A percentile compares a stretch with the other conserved stretches of the same genome.
Conservation (phyloP, 2,797 vertebrate species). For the Thaleichthys pacificus region DNA sequence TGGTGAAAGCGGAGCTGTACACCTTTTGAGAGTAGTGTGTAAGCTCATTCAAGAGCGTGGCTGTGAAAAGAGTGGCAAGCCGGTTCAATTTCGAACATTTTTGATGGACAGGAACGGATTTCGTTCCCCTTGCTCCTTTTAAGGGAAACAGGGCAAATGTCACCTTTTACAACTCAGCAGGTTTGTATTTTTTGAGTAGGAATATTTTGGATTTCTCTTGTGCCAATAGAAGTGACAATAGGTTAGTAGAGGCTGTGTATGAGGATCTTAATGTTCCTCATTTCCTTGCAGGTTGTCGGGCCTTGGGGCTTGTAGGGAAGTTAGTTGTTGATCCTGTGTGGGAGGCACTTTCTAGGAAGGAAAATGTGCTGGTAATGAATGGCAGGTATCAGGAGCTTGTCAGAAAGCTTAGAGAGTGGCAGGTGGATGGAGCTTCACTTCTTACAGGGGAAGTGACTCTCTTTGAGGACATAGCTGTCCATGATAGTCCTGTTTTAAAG, state of each 20-base stretch:
- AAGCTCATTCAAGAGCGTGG: not conserved
- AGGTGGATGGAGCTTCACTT: no score
- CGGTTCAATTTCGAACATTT: constrained; percentile 1
- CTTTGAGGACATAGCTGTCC: constrained; percentile 1
- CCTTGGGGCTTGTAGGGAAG: not conserved
- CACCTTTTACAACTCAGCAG: not conserved
- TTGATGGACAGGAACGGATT: not conserved
- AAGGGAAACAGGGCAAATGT: not conserved
- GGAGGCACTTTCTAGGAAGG: not conserved
- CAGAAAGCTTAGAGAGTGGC: no score
- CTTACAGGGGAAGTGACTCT: not conserved
- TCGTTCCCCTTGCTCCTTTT: not conserved
- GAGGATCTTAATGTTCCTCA: not conserved
- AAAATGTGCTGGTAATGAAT: constrained; percentile 5
- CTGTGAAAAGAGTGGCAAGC: constrained; percentile 4
- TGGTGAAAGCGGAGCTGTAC: not conserved
- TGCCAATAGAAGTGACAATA: not conserved
- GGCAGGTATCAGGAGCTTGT: not conserved
- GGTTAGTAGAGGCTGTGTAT: not conserved
- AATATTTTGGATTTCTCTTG: not conserved
- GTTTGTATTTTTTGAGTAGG: no score
- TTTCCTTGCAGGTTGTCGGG: constrained; percentile 4
- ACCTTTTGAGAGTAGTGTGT: not conserved
- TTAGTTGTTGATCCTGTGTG: not conserved
- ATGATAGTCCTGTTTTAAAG: not conserved